Percentiles rank a stretch among this genome's conserved stretches.
Conservation (phyloP, 2,888 invertebrate species). For the Drosophila subquinaria region DNA sequence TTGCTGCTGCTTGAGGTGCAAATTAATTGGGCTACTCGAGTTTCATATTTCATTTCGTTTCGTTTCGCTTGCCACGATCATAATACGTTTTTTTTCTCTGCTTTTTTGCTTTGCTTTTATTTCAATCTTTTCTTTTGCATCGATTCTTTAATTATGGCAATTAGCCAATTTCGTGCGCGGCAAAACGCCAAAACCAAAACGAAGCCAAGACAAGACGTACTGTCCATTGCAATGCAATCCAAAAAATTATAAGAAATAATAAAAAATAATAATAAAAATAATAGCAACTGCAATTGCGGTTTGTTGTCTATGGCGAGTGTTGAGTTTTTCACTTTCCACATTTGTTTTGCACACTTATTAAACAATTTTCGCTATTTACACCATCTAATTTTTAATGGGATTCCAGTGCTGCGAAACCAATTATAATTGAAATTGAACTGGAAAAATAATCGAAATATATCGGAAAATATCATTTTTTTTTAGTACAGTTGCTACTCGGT, state of each 20-base stretch:
- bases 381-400: conserved; percentile 43
- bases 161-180: conserved; percentile 69
- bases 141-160: conserved; percentile 74
- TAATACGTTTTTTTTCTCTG: conserved; percentile 28
- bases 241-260: conserved; percentile 4
- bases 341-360: conserved; percentile 39
- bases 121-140: conserved; percentile 43
- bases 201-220: conserved; percentile 14
- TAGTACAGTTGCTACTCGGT: conserved; percentile 4
- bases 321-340: conserved; percentile 61
- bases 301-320: conserved; percentile 28
- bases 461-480: conserved; percentile 6
- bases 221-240: conserved; percentile 18
- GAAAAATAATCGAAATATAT: conserved; percentile 29
- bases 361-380: conserved; percentile 60
- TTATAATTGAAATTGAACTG: conserved; percentile 10
- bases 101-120: conserved; percentile 22
- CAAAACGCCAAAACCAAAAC: conserved; percentile 22
- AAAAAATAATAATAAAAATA: not conserved
- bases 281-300: conserved; percentile 30
- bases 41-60: conserved; percentile 47
- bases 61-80: conserved; percentile 39
- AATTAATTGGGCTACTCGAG: conserved; percentile 71
- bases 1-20: conserved; percentile 52
- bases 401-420: conserved; percentile 15